A percentile compares a stretch with the other conserved stretches of the same genome.
phyloP scores from a whole-genome alignment of 2,113 vertebrate genomes.

The Calyptomena viridis region DNA sequence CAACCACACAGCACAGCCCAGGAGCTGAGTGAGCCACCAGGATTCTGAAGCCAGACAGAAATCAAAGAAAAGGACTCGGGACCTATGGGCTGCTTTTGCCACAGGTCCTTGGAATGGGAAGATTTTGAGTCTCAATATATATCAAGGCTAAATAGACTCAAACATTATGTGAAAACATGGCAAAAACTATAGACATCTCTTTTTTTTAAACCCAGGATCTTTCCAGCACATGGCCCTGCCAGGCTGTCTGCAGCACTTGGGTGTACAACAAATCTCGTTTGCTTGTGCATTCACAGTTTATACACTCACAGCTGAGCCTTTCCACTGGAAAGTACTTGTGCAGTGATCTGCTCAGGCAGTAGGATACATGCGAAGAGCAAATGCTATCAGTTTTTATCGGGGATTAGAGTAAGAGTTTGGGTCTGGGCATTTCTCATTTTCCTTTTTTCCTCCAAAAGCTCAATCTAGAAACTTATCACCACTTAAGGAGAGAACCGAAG shows the following conservation, averaged over 20 bases:
- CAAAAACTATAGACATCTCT: neutral
- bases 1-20: neutral
- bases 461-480: neutral
- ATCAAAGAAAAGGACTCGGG: neutral
- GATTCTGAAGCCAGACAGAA: neutral
- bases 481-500: neutral
- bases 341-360: neutral
- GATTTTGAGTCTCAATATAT: neutral
- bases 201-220: neutral
- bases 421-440: neutral
- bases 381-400: accelerated
- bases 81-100: neutral
- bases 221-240: neutral
- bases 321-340: neutral
- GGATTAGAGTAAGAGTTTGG: neutral
- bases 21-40: neutral
- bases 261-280: neutral
- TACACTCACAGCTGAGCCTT: neutral
- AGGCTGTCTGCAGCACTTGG: neutral
- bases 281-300: neutral
- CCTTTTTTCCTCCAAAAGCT: neutral
- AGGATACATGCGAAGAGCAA: neutral
- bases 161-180: neutral
- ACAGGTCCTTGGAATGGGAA: neutral
- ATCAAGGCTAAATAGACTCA: neutral